Percentiles rank a stretch among this genome's conserved stretches.
phyloP scores from a whole-genome alignment of 2,797 vertebrate genomes.

The Trichosurus vulpecula region DNA sequence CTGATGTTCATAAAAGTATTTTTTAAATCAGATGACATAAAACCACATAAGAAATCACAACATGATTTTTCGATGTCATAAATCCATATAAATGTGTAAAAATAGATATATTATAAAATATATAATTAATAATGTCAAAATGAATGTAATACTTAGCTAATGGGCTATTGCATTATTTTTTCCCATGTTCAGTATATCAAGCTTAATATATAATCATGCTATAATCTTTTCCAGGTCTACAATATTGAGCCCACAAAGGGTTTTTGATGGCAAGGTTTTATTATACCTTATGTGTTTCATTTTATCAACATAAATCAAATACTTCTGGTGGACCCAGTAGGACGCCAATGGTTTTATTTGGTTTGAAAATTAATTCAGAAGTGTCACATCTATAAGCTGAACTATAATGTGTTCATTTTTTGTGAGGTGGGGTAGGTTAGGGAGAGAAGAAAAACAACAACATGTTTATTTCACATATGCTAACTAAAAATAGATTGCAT shows the following conservation, averaged over 20 bases:
- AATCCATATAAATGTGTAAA: not conserved
- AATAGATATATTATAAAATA: not conserved
- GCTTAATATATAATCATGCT: not conserved
- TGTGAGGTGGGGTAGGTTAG: not conserved
- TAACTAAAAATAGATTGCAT: not conserved
- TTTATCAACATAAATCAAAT: not conserved
- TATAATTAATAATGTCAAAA: slow-evolving; percentile 27
- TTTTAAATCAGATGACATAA: not conserved
- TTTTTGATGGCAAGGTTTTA: slow-evolving; percentile 14
- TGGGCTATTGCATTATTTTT: slow-evolving; percentile 54
- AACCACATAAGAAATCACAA: not conserved
- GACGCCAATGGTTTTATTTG: not conserved
- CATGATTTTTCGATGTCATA: not conserved
- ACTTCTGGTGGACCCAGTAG: not conserved
- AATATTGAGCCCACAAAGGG: not conserved
- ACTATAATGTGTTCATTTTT: not conserved
- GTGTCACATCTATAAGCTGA: not conserved
- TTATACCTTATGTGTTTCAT: slow-evolving; percentile 22
- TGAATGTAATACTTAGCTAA: slow-evolving; percentile 17
- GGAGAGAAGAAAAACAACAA: not conserved
- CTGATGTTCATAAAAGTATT: not conserved
- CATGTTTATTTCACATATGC: not conserved
- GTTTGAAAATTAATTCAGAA: not conserved
- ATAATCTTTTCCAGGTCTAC: not conserved
- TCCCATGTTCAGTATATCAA: slow-evolving; percentile 42